Base-by-base conservation (phyloP, 1,140 invertebrate species). In the Drosophila mojavensis region DNA sequence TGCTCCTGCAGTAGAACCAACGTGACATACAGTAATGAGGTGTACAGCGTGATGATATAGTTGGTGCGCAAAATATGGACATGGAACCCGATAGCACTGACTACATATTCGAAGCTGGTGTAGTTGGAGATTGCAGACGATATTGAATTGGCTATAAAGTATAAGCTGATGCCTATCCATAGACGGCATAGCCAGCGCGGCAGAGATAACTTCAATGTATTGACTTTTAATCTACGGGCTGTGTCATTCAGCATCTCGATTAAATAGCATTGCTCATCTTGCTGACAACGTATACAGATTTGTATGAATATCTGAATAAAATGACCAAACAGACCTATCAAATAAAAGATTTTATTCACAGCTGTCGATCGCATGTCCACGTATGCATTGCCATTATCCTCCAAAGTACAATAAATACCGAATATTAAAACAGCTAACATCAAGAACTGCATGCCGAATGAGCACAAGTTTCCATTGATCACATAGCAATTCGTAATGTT, bases 31-130 rank as follows among this genome's bases (percentile, higher is more conserved):
- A 73, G 41, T 6, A 73, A 26, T 15, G 55, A 51, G 2, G 43
- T 41, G 33, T 73, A 68, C 9, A 41, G 39, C 11, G 50, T 73
- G 15, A 43, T 47, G 0, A 74, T 13, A 13, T 50, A 74, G 7
- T 53, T 47, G 2, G 43, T 41, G 15, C 71, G 70, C 0, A 53
- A 3, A 1, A 36, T 7, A 4, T 39, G 50, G 0, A 68, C 17
- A 17, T 15, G 30, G 0, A 36, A 61, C 5, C 20, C 20, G 28
- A 56, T 0, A 2, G 15, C n/a, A 2, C n/a, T 3, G 3, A 45
- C 4, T 33, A 2, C 9, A 1, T 6, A 47, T 33, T n/a, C 15
- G 13, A 48, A 10, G 20, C 1, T 10, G 33, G 10, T 9, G n/a
- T 45, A 15, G 7, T 45, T 1, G 43, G 5, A 36, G 2, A 0